Evolutionary conservation across 1,140 invertebrate genomes (phyloP), one percentile per base, ranked within the genome.

Genomic region (Sinella curviseta): DNA sequence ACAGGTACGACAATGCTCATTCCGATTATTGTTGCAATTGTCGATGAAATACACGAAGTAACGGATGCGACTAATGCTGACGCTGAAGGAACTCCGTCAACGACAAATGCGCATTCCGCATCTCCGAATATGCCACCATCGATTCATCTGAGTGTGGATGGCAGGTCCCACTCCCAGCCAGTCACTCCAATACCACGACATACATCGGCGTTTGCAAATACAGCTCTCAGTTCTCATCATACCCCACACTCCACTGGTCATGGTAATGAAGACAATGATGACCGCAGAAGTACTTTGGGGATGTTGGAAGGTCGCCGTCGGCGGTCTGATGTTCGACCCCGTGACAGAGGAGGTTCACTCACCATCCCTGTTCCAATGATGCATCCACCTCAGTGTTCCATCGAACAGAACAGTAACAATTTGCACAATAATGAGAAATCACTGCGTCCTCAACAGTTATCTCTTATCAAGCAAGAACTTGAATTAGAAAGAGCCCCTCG

Each of bases 1-100:
- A n/a, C n/a, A n/a, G n/a, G n/a, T n/a, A 84, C 86, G 0, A 84
- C 87, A 8, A 86, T 88, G 83, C 86, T 88, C 84, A 77, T 88
- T 16, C 87, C 87, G 1, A 88, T 88, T 39, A 82, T 85, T 1
- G 80, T 85, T 33, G 85, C 85, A 2, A 80, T 86, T 3, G 16
- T 85, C 2, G 74, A 79, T 1, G 83, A 85, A 78, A 77, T 86
- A 57, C 2, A 76, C 35, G n/a, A 78, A 4, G 78, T 80, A 75
- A 48, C 39, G 17, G 39, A 48, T 17, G 39, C 39, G 17, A 48
- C 39, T 4, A 48, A 17, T 17, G 39, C 39, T 48, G 39, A 48
- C 4, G 39, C 39, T 8, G 39, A 48, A 48, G 4, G 4, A 8
- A 8, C 39, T 17, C 4, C 4, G 17, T 17, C 4, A 48, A 17